These are phyloP conservation scores for Phalloptychus januarius DNA, from an alignment of 2,797 vertebrate species.

Conservation along the genomic window DNA sequence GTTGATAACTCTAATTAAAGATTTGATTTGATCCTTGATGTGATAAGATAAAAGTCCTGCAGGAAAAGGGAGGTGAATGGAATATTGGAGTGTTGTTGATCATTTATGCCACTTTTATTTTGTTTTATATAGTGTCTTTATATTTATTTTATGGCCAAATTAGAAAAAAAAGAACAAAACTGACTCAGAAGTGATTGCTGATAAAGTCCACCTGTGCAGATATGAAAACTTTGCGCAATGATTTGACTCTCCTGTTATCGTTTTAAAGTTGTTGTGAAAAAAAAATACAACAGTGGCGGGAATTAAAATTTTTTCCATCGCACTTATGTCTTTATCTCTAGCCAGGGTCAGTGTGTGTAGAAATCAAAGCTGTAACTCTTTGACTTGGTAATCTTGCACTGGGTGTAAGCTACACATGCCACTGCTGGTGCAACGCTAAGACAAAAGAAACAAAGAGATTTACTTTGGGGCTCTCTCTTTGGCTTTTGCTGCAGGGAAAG, in stretches of 20 bases:
- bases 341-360: neutral
- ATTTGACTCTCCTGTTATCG: neutral
- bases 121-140: no score
- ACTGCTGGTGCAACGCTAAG: neutral
- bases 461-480: conserved; percentile 76
- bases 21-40: no score
- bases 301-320: neutral
- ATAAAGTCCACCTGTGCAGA: neutral
- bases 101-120: no score
- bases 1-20: no score
- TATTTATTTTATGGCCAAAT: neutral
- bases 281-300: neutral
- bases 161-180: no score
- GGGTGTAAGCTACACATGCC: neutral
- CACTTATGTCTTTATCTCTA: neutral
- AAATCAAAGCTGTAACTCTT: neutral
- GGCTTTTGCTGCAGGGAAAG: conserved; percentile 91
- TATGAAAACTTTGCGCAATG: neutral
- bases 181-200: neutral
- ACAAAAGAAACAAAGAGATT: conserved; percentile 69
- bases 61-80: no score
- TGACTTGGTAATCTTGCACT: neutral
- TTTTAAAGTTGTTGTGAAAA: neutral
- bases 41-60: no score
- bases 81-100: no score